phyloP scores from a whole-genome alignment of 2,113 vertebrate species.

The Cephalopterus ornatus region DNA sequence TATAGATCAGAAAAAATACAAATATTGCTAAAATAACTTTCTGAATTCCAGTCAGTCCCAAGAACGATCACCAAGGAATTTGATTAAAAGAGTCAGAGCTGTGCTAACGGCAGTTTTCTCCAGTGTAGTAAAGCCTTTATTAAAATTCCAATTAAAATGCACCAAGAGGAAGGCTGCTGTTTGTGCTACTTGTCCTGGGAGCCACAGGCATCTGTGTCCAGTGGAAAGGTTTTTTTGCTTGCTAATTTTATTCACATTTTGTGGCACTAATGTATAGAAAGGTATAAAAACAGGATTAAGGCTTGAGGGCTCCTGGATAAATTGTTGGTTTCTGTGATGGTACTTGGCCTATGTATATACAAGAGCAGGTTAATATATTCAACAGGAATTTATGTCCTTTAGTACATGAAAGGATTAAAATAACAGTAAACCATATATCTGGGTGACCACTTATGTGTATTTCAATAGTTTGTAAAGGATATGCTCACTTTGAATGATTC shows the following conservation, averaged over 20 bases:
- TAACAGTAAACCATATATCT: neutral
- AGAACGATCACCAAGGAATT: neutral
- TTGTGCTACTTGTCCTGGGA: neutral
- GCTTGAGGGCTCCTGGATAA: neutral
- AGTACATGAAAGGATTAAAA: neutral
- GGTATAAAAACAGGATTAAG: neutral
- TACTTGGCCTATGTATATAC: neutral
- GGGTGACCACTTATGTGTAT: fast-evolving
- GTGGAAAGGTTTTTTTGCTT: neutral
- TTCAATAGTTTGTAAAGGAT: neutral
- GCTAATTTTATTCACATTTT: neutral
- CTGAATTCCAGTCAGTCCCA: neutral
- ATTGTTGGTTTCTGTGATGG: neutral
- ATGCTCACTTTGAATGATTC: neutral
- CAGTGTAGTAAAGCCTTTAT: neutral
- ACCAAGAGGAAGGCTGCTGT: neutral
- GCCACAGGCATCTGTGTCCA: neutral
- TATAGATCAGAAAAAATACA: neutral
- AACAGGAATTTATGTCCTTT: neutral
- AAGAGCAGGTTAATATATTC: neutral
- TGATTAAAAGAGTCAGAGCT: conserved; percentile 2
- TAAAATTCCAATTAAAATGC: conserved; percentile 42
- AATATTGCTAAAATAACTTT: neutral
- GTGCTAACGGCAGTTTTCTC: neutral
- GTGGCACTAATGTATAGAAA: neutral